phyloP scores from a whole-genome alignment of 2,888 invertebrate species.

The Eristalis arbustorum region DNA sequence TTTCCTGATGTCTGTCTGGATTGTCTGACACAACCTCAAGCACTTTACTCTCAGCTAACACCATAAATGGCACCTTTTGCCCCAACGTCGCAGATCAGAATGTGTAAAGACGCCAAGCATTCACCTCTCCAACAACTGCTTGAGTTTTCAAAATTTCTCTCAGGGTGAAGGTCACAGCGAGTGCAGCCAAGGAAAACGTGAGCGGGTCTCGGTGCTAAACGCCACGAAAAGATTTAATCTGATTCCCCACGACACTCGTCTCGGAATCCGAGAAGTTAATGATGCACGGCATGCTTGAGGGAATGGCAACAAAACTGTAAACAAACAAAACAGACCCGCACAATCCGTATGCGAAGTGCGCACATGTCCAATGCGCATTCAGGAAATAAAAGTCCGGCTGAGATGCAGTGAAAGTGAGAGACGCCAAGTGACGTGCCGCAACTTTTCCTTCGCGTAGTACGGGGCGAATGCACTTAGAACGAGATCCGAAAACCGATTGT shows the following conservation, averaged over 20 bases:
- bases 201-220: background rate
- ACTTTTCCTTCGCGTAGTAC: constrained; percentile 4
- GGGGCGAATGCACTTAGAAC: background rate
- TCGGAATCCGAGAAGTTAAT: background rate
- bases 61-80: too few relatives aligned
- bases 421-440: constrained; percentile 20
- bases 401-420: constrained; percentile 39
- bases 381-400: constrained; percentile 45
- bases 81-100: too few relatives aligned
- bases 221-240: background rate
- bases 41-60: too few relatives aligned
- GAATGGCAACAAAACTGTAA: background rate
- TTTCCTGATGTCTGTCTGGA: too few relatives aligned
- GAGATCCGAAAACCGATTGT: background rate
- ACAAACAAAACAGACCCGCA: background rate
- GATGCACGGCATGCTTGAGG: background rate
- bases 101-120: too few relatives aligned
- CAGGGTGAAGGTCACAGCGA: background rate
- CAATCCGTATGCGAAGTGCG: background rate
- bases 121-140: too few relatives aligned
- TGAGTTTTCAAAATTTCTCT: background rate
- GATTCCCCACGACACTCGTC: background rate
- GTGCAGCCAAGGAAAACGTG: background rate
- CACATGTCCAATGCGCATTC: background rate
- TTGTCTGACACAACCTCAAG: too few relatives aligned